These are phyloP conservation scores for Peromyscus attwateri DNA, from an alignment of 2,797 vertebrate genomes.

Conservation along the genomic window DNA sequence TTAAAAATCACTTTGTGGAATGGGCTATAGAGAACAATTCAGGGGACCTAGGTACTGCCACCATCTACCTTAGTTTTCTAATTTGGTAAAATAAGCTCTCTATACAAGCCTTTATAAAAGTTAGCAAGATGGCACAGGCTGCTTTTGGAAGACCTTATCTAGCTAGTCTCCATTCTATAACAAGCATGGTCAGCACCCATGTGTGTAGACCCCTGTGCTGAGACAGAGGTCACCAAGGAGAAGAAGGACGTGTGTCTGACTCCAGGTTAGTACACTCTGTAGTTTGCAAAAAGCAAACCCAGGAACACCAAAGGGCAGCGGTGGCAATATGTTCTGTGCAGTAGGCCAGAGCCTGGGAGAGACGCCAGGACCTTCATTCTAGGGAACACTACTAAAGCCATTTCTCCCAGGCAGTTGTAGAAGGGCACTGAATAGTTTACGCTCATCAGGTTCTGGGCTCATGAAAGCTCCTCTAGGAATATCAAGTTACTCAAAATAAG, in stretches of 20 bases:
- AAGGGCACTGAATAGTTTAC: background rate
- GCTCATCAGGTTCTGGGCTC: background rate
- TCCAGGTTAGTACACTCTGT: background rate
- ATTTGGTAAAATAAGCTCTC: conserved; percentile 8
- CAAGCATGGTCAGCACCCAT: background rate
- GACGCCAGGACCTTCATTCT: background rate
- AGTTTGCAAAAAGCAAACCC: background rate
- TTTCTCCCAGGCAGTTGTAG: background rate
- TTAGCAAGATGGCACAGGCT: background rate
- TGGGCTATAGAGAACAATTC: background rate
- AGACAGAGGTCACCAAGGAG: background rate
- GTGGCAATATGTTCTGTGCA: background rate
- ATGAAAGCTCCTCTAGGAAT: background rate
- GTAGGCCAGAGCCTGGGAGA: background rate
- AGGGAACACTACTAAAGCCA: background rate
- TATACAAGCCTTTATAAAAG: background rate
- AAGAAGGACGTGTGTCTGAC: background rate
- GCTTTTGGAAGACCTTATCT: background rate
- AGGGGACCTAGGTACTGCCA: background rate
- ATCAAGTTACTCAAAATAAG: background rate
- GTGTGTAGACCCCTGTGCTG: background rate
- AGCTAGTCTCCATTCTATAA: background rate
- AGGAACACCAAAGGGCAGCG: background rate
- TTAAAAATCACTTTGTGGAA: conserved; percentile 28
- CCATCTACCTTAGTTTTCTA: background rate